Conservation (phyloP, 1,140 invertebrate species). For the Lepeophtheirus salmonis region DNA sequence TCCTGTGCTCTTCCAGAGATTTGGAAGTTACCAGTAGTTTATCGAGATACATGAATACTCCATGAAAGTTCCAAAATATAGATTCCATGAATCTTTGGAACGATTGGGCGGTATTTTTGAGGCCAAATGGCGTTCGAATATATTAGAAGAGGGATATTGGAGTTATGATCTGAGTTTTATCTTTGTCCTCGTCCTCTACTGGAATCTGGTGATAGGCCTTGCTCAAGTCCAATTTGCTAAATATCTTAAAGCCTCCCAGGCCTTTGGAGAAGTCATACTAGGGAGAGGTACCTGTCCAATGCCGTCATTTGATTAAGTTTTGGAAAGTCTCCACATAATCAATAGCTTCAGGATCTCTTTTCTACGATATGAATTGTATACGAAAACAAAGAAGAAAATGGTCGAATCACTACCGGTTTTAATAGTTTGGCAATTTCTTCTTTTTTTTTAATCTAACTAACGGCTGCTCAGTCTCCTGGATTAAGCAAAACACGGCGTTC, state of each 20-base stretch:
- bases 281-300: too few species aligned
- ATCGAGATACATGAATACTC: not conserved
- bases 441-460: too few species aligned
- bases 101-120: conserved; percentile 29
- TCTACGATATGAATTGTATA: too few species aligned
- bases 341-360: too few species aligned
- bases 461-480: too few species aligned
- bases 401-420: too few species aligned
- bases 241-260: not conserved
- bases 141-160: conserved; percentile 27
- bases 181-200: conserved; percentile 18
- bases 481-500: too few species aligned
- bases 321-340: too few species aligned
- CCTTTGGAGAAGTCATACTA: not conserved
- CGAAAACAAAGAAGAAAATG: too few species aligned
- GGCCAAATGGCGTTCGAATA: conserved; percentile 28
- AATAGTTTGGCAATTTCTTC: too few species aligned
- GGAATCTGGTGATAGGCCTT: not conserved
- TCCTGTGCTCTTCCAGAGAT: not conserved
- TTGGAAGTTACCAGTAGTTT: not conserved
- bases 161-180: conserved; percentile 25
- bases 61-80: conserved; percentile 19
- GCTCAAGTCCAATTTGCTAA: not conserved
- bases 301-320: too few species aligned
- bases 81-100: conserved; percentile 33